Evolutionary conservation across 2,888 invertebrate species (phyloP).

Genomic region (Aleiodes leptofemur): DNA sequence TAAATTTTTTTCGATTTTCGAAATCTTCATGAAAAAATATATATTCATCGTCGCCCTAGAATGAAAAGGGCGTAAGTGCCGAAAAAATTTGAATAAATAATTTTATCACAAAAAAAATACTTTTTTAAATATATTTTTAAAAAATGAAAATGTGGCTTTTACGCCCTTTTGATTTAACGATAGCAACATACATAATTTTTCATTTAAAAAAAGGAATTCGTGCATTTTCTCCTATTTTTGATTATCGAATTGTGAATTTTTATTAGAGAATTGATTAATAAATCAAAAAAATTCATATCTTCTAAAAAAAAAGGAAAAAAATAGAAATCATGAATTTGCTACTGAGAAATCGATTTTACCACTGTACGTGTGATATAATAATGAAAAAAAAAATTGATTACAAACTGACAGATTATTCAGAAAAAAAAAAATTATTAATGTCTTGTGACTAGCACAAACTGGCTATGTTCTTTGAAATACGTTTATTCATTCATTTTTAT

Average conservation of each 20-base stretch:
- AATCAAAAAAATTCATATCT: not conserved
- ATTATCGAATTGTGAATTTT: not conserved
- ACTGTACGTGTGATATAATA: slow-evolving; percentile 12
- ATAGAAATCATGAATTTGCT: not conserved
- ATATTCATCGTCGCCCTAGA: too few relatives aligned
- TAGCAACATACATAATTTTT: too few relatives aligned
- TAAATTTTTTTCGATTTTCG: slow-evolving; percentile 32
- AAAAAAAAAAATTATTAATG: slow-evolving; percentile 50
- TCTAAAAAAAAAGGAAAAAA: slow-evolving; percentile 3
- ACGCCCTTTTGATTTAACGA: too few relatives aligned
- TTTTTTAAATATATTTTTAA: too few relatives aligned
- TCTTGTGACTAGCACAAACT: slow-evolving; percentile 64
- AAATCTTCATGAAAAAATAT: too few relatives aligned
- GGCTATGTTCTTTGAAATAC: slow-evolving; percentile 57
- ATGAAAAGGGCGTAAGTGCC: too few relatives aligned
- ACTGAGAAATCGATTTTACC: not conserved
- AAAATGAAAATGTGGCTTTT: too few relatives aligned
- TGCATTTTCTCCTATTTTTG: not conserved
- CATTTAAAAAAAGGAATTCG: not conserved
- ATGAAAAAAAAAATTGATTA: slow-evolving; percentile 47
- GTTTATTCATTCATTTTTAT: slow-evolving; percentile 41
- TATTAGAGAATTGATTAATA: not conserved
- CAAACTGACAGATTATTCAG: slow-evolving; percentile 48
- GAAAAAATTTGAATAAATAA: too few relatives aligned
- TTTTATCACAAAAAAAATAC: too few relatives aligned